Evolutionary conservation across 2,113 vertebrate species (phyloP).

Genomic region (Morone chrysops): DNA sequence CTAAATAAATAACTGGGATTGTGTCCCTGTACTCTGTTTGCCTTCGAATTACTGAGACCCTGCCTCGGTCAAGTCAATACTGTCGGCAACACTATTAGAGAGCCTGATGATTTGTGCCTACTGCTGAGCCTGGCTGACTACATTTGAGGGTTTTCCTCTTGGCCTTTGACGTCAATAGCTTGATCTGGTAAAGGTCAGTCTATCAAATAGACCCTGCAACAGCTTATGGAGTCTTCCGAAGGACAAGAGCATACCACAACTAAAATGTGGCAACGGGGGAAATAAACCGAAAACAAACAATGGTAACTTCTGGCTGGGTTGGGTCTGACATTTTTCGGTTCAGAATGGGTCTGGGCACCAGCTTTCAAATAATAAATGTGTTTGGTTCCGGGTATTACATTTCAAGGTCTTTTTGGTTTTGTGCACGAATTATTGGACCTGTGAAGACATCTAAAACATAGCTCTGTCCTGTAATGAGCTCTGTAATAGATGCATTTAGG

Average conservation of each 20-base stretch:
- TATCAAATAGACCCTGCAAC: background rate
- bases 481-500: no score
- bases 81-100: background rate
- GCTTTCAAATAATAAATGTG: no score
- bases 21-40: slow-evolving; percentile 12
- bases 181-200: slow-evolving; percentile 11
- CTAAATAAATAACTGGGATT: slow-evolving; percentile 44
- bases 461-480: no score
- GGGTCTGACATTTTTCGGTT: no score
- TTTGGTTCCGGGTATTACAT: no score
- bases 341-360: no score
- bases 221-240: background rate
- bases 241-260: background rate
- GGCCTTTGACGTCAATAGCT: slow-evolving; percentile 2
- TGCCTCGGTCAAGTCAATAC: slow-evolving; percentile 5
- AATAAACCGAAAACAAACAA: background rate
- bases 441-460: no score
- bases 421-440: no score
- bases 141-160: slow-evolving; percentile 22
- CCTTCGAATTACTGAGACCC: background rate
- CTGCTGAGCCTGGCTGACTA: slow-evolving; percentile 18
- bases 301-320: no score
- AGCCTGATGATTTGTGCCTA: slow-evolving; percentile 33
- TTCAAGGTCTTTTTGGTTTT: no score
- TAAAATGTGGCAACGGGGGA: no score